Conservation (phyloP, 2,888 invertebrate species). For the Yponomeuta evonymella region DNA sequence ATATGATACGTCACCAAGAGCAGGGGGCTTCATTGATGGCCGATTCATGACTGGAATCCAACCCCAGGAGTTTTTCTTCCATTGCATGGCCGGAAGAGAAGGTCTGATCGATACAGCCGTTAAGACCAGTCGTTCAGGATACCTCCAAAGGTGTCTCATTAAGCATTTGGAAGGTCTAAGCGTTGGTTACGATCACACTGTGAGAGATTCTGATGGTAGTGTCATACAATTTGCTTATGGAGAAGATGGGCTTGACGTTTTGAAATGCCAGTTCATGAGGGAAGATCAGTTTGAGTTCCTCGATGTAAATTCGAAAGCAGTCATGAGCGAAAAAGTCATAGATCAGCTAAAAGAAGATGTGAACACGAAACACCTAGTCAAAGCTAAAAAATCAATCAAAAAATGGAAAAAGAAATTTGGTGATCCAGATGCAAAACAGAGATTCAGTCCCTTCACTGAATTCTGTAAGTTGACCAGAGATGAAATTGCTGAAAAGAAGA, state of each 20-base stretch:
- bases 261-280: conserved; percentile 89
- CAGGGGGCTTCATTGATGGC: conserved; percentile 97
- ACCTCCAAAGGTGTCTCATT: conserved; percentile 96
- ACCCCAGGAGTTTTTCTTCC: conserved; percentile 99
- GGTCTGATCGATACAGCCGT: conserved; percentile 99
- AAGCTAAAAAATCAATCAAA: conserved; percentile 74
- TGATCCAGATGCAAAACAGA: conserved; percentile 52
- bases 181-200: conserved; percentile 95
- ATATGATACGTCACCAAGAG: conserved; percentile 91
- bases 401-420: conserved; percentile 79
- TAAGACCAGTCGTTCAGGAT: conserved; percentile 98
- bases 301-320: conserved; percentile 84
- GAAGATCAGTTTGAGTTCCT: conserved; percentile 86
- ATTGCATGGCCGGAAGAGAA: conserved; percentile 99
- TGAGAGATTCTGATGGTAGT: conserved; percentile 94
- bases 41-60: conserved; percentile 99
- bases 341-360: conserved; percentile 75
- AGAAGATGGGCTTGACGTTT: conserved; percentile 94
- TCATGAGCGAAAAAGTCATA: conserved; percentile 76
- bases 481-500: conserved; percentile 60
- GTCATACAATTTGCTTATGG: conserved; percentile 96
- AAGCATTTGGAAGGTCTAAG: conserved; percentile 98
- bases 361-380: conserved; percentile 65
- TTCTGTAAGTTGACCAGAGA: conserved; percentile 74
- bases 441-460: conserved; percentile 75